Evolutionary conservation across 1,140 invertebrate genomes (phyloP).

Genomic region (Orchesella cincta): DNA sequence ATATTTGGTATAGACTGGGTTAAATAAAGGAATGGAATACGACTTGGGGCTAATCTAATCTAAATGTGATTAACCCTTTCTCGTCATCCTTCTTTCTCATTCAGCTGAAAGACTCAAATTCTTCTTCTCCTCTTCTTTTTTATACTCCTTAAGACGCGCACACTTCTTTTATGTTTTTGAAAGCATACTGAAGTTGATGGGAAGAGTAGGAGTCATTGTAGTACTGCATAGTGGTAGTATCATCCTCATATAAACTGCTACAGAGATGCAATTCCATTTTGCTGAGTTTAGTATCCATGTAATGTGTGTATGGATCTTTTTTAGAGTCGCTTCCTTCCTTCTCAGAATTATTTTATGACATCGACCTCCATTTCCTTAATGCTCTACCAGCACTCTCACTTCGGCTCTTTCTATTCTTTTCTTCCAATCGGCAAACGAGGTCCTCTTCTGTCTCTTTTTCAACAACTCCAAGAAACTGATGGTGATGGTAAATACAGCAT

Average conservation of each 20-base stretch:
- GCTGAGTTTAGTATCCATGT: background rate
- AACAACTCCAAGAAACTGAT: background rate
- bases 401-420: background rate
- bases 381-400: background rate
- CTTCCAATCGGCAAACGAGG: background rate
- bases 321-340: background rate
- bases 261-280: background rate
- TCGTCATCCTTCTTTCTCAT: slow-evolving; percentile 9
- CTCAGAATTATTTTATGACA: slow-evolving; percentile 15
- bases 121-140: background rate
- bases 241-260: no score
- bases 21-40: no score
- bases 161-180: no score
- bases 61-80: slow-evolving; percentile 16
- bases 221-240: no score
- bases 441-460: background rate
- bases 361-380: slow-evolving; percentile 16
- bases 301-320: background rate
- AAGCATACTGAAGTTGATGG: no score
- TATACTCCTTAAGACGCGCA: no score
- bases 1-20: no score
- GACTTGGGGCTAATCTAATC: slow-evolving; percentile 11
- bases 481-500: background rate
- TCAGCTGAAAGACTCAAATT: background rate
- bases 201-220: no score